phyloP scores from a whole-genome alignment of 2,113 vertebrate genomes.

The Alces alces region DNA sequence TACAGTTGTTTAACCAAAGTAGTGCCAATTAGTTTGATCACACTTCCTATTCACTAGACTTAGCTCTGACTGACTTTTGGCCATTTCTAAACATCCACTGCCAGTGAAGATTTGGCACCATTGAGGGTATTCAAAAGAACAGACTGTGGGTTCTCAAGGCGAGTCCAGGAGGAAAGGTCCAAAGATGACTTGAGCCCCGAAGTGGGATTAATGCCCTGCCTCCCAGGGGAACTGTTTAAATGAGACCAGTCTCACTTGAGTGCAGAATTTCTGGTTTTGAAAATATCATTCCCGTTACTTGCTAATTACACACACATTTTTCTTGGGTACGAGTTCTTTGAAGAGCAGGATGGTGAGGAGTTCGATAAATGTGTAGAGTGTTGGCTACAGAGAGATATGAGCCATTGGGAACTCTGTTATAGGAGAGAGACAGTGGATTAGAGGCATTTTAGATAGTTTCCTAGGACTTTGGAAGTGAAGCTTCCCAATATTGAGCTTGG shows the following conservation, averaged over 20 bases:
- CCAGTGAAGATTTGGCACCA: not conserved
- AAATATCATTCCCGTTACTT: slow-evolving; percentile 37
- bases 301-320: not conserved
- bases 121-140: not conserved
- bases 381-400: not conserved
- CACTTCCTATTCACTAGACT: slow-evolving; percentile 1
- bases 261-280: slow-evolving; percentile 36
- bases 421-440: not conserved
- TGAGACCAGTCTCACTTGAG: slow-evolving; percentile 6
- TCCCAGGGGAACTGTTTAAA: not conserved
- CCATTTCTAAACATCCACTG: slow-evolving; percentile 6
- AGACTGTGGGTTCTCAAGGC: not conserved
- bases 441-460: not conserved
- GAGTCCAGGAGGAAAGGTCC: not conserved
- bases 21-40: slow-evolving; percentile 42
- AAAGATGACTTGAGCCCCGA: slow-evolving; percentile 3
- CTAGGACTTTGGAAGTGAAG: not conserved
- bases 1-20: slow-evolving; percentile 36
- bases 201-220: not conserved
- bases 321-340: slow-evolving; percentile 20
- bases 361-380: not conserved
- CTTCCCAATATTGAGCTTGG: not conserved
- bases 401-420: not conserved
- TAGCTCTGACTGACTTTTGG: not conserved
- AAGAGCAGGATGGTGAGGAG: not conserved